A percentile compares a stretch with the other conserved stretches of the same genome.
Conservation (phyloP, 1,140 invertebrate species). For the Drosophila arawakana region DNA sequence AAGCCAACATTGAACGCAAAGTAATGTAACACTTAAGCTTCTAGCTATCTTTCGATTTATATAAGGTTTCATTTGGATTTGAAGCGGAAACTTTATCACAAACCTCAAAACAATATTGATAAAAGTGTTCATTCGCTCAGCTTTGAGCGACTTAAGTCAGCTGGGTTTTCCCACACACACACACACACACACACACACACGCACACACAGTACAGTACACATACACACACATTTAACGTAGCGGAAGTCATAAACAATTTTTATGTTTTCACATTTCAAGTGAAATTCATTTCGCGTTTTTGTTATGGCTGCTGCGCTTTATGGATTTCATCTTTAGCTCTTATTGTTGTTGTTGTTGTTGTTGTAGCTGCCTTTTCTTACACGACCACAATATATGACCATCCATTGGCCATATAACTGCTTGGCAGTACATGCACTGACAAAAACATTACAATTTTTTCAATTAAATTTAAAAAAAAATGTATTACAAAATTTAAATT, state of each 20-base stretch:
- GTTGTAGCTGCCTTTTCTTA: conserved; percentile 56
- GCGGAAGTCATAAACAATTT: conserved; percentile 82
- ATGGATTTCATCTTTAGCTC: conserved; percentile 71
- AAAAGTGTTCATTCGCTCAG: conserved; percentile 16
- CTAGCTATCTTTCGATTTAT: not conserved
- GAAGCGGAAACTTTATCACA: not conserved
- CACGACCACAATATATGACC: conserved; percentile 65
- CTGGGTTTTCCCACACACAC: conserved; percentile 27
- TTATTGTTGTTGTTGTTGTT: conserved; percentile 34
- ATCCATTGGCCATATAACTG: conserved; percentile 47
- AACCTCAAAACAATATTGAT: conserved; percentile 16
- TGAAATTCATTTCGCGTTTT: conserved; percentile 82
- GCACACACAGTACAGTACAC: conserved; percentile 13
- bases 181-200: conserved; percentile 6
- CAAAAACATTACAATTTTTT: not conserved
- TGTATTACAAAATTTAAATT: too few relatives aligned
- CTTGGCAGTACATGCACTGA: conserved; percentile 7
- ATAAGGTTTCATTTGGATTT: not conserved
- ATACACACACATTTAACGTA: conserved; percentile 66
- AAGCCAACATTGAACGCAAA: too few relatives aligned
- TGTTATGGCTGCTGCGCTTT: conserved; percentile 81
- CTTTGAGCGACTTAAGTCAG: conserved; percentile 25
- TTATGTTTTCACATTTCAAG: conserved; percentile 83
- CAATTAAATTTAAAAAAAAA: too few relatives aligned
- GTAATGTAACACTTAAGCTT: too few relatives aligned